Evolutionary conservation across 2,113 vertebrate species (phyloP).

Genomic region (Tricholaema leucomelas): DNA sequence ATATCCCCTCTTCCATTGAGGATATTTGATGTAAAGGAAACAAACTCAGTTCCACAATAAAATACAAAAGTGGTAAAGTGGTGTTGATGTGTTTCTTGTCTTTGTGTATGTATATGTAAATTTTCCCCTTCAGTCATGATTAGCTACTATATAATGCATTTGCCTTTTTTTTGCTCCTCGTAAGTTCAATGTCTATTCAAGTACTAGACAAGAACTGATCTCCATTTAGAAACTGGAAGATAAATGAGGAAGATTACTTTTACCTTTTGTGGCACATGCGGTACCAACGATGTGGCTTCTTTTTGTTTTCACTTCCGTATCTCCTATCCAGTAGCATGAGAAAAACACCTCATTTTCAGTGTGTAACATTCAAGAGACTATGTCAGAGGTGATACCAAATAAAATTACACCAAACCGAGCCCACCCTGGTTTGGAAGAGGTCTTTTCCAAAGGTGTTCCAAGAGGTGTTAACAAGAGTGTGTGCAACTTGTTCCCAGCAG

Average conservation of each 20-base stretch:
- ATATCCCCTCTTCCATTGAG: conserved; percentile 88
- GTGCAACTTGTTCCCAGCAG: not conserved
- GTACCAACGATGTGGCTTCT: not conserved
- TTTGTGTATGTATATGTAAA: not conserved
- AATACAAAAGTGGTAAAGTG: conserved; percentile 83
- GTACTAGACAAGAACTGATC: not conserved
- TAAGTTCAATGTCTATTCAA: not conserved
- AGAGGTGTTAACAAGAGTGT: not conserved
- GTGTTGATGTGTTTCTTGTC: conserved; percentile 53
- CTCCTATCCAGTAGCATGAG: not conserved
- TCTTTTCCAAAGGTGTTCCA: not conserved
- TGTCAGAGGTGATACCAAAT: not conserved
- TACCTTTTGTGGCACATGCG: not conserved
- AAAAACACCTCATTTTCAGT: not conserved
- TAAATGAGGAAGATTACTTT: not conserved
- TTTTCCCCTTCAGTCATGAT: not conserved
- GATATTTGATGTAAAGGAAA: conserved; percentile 92
- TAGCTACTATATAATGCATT: rapidly evolving
- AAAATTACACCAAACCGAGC: not conserved
- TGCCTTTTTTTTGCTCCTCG: not conserved
- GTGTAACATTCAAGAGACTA: not conserved
- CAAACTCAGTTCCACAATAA: conserved; percentile 92
- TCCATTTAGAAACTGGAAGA: not conserved
- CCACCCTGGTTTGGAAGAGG: not conserved
- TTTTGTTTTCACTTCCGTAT: not conserved